Percentiles rank a stretch among this genome's conserved stretches.
Conservation (phyloP, 1,140 invertebrate genomes). For the Pseudoatta argentina region DNA sequence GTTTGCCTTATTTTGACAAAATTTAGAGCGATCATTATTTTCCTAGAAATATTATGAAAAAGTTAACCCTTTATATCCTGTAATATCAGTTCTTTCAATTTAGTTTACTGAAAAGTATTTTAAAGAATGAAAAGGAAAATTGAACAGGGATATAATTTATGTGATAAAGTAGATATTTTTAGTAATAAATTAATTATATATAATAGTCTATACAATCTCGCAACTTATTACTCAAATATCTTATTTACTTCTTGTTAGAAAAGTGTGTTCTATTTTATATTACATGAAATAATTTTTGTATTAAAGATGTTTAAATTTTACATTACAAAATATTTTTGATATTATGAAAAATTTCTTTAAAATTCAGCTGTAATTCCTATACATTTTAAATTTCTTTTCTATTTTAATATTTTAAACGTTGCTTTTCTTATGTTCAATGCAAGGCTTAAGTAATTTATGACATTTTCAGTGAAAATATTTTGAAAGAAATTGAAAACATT, state of each 20-base stretch:
- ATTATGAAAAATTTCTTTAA: no score
- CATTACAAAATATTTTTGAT: not conserved
- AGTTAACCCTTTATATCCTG: slow-evolving; percentile 1
- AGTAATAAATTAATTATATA: slow-evolving; percentile 68
- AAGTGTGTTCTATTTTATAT: slow-evolving; percentile 75
- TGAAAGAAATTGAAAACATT: not conserved
- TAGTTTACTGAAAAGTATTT: not conserved
- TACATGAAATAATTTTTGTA: slow-evolving; percentile 58
- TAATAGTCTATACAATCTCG: slow-evolving; percentile 69
- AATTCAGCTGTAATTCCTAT: not conserved
- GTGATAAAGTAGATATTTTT: not conserved
- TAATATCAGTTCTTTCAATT: not conserved
- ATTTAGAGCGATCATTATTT: slow-evolving; percentile 62
- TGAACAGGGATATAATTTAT: not conserved
- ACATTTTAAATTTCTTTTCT: not conserved
- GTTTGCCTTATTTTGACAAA: slow-evolving; percentile 34
- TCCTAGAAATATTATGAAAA: slow-evolving; percentile 51
- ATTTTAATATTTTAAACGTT: slow-evolving; percentile 7
- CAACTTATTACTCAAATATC: not conserved
- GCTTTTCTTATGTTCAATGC: no score
- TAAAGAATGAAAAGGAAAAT: not conserved
- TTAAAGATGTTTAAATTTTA: not conserved
- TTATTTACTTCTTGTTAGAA: not conserved
- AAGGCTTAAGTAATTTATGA: not conserved
- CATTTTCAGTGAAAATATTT: not conserved